Evolutionary conservation across 2,888 invertebrate genomes (phyloP), one percentile per base, ranked within the genome.

Genomic region (Callinectes sapidus): DNA sequence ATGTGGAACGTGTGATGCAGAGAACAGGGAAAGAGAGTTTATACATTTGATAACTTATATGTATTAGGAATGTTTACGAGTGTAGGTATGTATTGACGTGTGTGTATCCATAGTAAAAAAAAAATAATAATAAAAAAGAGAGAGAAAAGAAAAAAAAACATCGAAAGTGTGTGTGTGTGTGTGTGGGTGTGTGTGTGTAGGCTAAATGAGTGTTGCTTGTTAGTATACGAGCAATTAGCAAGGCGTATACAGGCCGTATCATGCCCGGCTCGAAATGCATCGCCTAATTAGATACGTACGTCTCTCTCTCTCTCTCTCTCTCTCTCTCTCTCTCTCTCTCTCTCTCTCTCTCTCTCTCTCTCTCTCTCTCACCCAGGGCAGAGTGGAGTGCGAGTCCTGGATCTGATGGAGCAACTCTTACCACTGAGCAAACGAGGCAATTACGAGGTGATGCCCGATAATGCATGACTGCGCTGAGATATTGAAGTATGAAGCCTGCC

Each of bases 391-490:
- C n/a, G 71, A 23, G 8, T 71, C 28, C 10, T 71, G 28, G n/a
- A 71, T 71, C 89, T 66, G 39, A 23, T 55, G n/a, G 35, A 1
- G 85, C 85, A 85, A 81, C 85, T 90, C 32, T 85, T 90, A 55
- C 85, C 90, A 90, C 54, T 85, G 81, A 90, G 81, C 55, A 90
- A 90, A 90, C 85, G 90, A 48, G 54, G 85, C 54, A 35, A 90
- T 55, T 85, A 90, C 85, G 35, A 85, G 39, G 32, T 35, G 48
- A 28, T 23, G 16, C n/a, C 81, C 23, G n/a, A 85, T 55, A 90
- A 42, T 48, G 71, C 71, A 48, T 42, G 32, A 81, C 54, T 42
- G 32, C n/a, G 66, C 23, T 42, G 35, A 77, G 48, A 48, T 86
- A 61, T n/a, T 55, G 16, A 71, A 32, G 91, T 55, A 55, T 28